phyloP scores from a whole-genome alignment of 2,797 vertebrate species.

The Amphiprion clarkii region DNA sequence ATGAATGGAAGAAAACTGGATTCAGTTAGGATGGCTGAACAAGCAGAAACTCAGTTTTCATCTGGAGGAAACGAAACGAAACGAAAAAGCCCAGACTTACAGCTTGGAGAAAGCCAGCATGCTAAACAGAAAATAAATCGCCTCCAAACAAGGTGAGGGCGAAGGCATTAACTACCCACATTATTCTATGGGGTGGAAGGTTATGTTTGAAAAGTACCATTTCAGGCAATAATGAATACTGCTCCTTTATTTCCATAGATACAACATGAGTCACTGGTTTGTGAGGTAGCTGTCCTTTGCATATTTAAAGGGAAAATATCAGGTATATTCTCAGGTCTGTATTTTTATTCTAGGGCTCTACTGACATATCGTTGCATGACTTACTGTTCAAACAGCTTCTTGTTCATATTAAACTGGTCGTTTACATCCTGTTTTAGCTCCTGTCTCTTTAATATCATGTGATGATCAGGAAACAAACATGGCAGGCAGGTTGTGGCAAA shows the following conservation, averaged over 20 bases:
- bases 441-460: no score
- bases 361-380: no score
- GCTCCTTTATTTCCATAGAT: slow-evolving; percentile 2
- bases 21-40: slow-evolving; percentile 11
- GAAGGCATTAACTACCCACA: neutral
- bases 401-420: no score
- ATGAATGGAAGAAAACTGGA: slow-evolving; percentile 20
- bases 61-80: slow-evolving; percentile 25
- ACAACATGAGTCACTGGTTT: neutral
- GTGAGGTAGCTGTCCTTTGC: neutral
- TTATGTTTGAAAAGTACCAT: slow-evolving; percentile 9
- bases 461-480: no score
- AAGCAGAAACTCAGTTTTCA: slow-evolving; percentile 25
- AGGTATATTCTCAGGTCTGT: no score
- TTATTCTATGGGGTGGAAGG: slow-evolving; percentile 11
- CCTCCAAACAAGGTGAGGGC: neutral
- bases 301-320: no score
- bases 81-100: slow-evolving; percentile 7
- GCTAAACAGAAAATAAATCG: slow-evolving; percentile 23
- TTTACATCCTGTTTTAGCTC: no score
- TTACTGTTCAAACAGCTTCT: no score
- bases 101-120: neutral
- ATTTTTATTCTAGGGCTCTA: no score
- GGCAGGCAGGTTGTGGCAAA: no score
- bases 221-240: neutral